A percentile compares a stretch with the other conserved stretches of the same genome.
Evolutionary conservation across 2,797 vertebrate species (phyloP).

Genomic region (Bradypodion ventrale): DNA sequence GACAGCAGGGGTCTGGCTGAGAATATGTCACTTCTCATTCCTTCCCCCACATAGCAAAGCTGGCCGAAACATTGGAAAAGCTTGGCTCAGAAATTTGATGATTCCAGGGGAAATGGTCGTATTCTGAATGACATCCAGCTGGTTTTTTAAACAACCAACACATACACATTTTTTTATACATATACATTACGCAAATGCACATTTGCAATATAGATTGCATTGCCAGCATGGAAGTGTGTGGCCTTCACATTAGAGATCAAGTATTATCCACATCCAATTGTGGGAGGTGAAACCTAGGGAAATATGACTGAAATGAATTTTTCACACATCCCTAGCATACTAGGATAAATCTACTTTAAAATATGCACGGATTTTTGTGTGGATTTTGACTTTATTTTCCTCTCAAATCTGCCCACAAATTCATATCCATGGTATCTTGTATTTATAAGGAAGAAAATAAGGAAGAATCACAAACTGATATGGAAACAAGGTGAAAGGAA

Average conservation of each 20-base stretch:
- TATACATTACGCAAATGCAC: no score
- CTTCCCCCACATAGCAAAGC: no score
- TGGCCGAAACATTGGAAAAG: no score
- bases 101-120: no score
- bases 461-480: neutral
- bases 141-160: neutral
- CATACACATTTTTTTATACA: neutral
- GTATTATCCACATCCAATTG: neutral
- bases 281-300: neutral
- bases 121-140: neutral
- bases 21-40: no score
- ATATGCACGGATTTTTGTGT: neutral
- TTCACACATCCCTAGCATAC: neutral
- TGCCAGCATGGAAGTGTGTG: no score
- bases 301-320: neutral
- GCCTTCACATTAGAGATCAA: neutral
- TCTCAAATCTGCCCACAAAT: neutral
- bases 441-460: neutral
- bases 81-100: no score
- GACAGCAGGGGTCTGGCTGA: no score
- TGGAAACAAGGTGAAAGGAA: constrained; percentile 2
- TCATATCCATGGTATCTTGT: neutral
- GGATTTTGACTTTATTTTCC: neutral
- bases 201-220: no score
- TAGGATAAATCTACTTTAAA: neutral